A percentile compares a stretch with the other conserved stretches of the same genome.
Conservation (phyloP, 2,888 invertebrate genomes). For the Synergus japonicus region DNA sequence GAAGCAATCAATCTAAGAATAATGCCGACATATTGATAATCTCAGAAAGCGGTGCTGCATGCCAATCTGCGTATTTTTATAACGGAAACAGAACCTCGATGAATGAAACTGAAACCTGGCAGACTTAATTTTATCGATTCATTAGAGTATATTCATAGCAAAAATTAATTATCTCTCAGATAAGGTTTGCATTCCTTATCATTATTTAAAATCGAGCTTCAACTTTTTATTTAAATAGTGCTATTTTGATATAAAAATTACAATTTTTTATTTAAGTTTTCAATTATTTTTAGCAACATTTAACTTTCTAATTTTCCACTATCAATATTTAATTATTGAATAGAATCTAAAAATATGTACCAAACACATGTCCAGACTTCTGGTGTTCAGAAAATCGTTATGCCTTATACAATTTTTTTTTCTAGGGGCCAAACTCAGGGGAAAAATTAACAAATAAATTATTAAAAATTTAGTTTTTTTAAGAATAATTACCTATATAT, state of each 20-base stretch:
- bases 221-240: background rate
- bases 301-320: too few species aligned
- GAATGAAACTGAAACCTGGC: background rate
- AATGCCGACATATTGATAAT: background rate
- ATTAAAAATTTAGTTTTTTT: background rate
- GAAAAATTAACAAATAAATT: background rate
- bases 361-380: background rate
- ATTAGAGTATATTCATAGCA: background rate
- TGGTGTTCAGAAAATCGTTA: background rate
- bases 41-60: background rate
- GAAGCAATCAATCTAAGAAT: background rate
- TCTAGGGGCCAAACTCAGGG: background rate
- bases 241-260: background rate
- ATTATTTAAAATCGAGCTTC: background rate
- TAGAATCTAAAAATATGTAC: too few species aligned
- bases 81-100: background rate
- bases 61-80: background rate
- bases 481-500: background rate
- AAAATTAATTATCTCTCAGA: background rate
- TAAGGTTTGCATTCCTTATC: background rate
- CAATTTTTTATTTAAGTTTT: too few species aligned
- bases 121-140: constrained; percentile 8
- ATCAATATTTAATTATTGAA: too few species aligned
- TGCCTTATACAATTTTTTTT: background rate
- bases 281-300: too few species aligned